A percentile compares a stretch with the other conserved stretches of the same genome.
Evolutionary conservation across 2,888 invertebrate genomes (phyloP).

Genomic region (Xiphydria camelus): DNA sequence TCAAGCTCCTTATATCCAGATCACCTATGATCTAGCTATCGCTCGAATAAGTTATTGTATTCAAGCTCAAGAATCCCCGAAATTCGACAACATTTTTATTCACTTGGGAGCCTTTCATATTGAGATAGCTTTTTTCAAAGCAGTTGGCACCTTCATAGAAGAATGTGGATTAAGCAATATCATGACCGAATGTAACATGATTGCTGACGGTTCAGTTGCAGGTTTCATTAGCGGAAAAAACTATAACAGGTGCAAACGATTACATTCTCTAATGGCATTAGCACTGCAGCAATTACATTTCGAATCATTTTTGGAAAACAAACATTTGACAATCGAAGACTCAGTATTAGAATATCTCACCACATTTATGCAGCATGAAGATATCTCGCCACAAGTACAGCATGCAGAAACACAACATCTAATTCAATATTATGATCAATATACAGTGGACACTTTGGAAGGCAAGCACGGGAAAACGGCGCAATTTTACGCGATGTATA

Average conservation of each 20-base stretch:
- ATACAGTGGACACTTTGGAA: conserved; percentile 23
- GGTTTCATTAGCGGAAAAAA: conserved; percentile 26
- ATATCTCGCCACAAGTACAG: conserved; percentile 25
- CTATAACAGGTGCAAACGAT: conserved; percentile 27
- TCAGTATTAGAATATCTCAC: conserved; percentile 26
- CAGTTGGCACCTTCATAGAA: too few relatives aligned
- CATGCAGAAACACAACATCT: conserved; percentile 22
- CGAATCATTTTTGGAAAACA: conserved; percentile 24
- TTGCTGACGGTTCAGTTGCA: conserved; percentile 27
- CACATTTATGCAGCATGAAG: conserved; percentile 21
- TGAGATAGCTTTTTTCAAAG: conserved; percentile 32
- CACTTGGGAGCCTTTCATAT: conserved; percentile 46
- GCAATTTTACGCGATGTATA: too few relatives aligned
- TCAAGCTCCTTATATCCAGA: conserved; percentile 21
- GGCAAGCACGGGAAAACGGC: conserved; percentile 28
- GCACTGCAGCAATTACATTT: conserved; percentile 38
- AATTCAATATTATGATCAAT: conserved; percentile 22
- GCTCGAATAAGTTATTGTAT: conserved; percentile 35
- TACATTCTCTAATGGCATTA: too few relatives aligned
- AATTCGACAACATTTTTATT: conserved; percentile 46
- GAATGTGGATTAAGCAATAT: conserved; percentile 26
- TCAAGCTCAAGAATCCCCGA: conserved; percentile 32
- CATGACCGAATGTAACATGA: conserved; percentile 25
- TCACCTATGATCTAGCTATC: conserved; percentile 45
- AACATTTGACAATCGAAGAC: conserved; percentile 18